Percentiles rank a stretch among this genome's conserved stretches.
Conservation (phyloP, 1,140 invertebrate genomes). For the Listronotus oregonensis region DNA sequence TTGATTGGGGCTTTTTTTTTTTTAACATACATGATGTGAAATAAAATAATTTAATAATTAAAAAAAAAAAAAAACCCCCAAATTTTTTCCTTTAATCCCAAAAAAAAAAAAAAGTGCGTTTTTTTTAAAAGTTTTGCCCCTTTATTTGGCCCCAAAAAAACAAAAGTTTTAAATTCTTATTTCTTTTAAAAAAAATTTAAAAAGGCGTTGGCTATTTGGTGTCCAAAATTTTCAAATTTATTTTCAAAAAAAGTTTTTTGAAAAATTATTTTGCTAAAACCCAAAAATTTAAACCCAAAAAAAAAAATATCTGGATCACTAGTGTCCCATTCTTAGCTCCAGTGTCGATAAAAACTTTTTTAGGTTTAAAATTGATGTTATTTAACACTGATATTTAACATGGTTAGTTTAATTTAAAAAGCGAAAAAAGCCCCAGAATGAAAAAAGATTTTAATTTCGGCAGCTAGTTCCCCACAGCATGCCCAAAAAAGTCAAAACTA, state of each 20-base stretch:
- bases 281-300: background rate
- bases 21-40: constrained; percentile 31
- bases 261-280: background rate
- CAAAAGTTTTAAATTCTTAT: background rate
- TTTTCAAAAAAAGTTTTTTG: background rate
- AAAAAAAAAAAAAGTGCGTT: too few species aligned
- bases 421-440: constrained; percentile 20
- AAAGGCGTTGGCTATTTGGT: constrained; percentile 51
- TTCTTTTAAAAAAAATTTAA: constrained; percentile 33
- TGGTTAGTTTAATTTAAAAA: background rate
- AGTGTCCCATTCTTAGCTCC: constrained; percentile 53
- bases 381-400: background rate
- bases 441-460: constrained; percentile 38
- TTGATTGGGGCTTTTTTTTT: background rate
- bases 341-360: background rate
- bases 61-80: too few species aligned
- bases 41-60: background rate
- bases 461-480: constrained; percentile 50
- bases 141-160: too few species aligned
- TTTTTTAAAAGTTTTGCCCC: too few species aligned
- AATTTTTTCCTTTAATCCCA: too few species aligned
- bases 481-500: constrained; percentile 43
- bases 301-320: constrained; percentile 16
- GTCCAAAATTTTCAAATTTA: constrained; percentile 26
- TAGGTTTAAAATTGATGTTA: background rate